phyloP scores from a whole-genome alignment of 64 coral and sea anemone species.

The Stylophora pistillata region DNA sequence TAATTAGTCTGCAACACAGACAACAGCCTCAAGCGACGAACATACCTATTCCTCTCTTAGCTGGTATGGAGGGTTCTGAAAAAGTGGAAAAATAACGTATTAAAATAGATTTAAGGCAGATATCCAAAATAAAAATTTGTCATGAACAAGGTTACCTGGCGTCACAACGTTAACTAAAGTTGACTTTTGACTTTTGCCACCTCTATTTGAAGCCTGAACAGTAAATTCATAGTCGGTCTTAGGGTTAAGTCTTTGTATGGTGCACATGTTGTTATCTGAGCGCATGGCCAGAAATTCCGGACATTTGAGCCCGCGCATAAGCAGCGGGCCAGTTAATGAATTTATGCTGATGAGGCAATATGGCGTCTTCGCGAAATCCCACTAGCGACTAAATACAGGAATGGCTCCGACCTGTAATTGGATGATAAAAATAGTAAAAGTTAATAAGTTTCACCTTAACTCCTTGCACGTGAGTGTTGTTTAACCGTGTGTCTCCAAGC shows the following conservation, averaged over 20 bases:
- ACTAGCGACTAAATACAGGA: too few species aligned
- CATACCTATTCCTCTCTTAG: neutral
- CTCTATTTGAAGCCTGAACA: slow-evolving; percentile 56
- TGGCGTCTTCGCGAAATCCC: too few species aligned
- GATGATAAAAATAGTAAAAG: too few species aligned
- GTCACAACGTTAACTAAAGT: slow-evolving; percentile 24
- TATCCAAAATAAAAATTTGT: neutral
- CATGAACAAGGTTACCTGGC: slow-evolving; percentile 35
- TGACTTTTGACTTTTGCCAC: slow-evolving; percentile 37
- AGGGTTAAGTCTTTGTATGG: slow-evolving; percentile 52
- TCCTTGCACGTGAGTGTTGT: too few species aligned
- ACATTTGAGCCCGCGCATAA: too few species aligned
- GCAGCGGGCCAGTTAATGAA: too few species aligned
- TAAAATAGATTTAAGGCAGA: neutral
- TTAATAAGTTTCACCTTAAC: too few species aligned
- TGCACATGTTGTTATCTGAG: slow-evolving; percentile 23
- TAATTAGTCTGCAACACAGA: too few species aligned
- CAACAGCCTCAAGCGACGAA: neutral
- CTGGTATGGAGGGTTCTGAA: neutral
- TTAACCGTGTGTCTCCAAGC: too few species aligned
- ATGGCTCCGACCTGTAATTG: too few species aligned
- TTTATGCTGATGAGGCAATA: too few species aligned
- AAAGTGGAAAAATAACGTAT: neutral
- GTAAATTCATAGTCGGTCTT: slow-evolving; percentile 62
- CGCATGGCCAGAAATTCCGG: too few species aligned